These are phyloP conservation scores for Hydropotes inermis DNA, from an alignment of 2,113 vertebrate genomes.

Conservation along the genomic window DNA sequence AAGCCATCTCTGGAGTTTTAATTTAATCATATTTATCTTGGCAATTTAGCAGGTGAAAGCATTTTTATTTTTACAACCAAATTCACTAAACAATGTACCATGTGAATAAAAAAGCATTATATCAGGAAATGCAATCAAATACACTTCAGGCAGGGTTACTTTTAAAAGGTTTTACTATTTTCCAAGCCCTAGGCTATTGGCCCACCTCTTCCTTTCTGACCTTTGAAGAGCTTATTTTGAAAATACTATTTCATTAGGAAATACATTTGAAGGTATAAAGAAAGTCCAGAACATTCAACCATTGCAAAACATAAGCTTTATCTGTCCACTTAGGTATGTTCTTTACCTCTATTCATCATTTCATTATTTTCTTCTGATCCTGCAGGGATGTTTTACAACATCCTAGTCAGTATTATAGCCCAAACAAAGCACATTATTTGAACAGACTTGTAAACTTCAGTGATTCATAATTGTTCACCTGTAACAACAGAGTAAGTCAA, in stretches of 20 bases:
- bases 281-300: background rate
- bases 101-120: background rate
- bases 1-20: background rate
- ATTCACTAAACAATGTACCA: background rate
- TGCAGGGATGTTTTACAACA: background rate
- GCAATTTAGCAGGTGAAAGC: background rate
- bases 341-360: background rate
- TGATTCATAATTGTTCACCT: background rate
- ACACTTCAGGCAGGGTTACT: background rate
- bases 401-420: background rate
- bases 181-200: background rate
- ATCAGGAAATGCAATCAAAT: background rate
- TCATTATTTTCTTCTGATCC: background rate
- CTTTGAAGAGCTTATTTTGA: conserved; percentile 2
- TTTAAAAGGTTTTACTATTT: conserved; percentile 4
- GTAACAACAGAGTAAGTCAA: background rate
- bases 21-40: background rate
- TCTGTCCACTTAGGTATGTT: background rate
- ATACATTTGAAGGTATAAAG: background rate
- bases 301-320: background rate
- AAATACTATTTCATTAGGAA: background rate
- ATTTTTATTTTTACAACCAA: background rate
- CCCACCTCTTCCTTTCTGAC: background rate
- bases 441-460: background rate
- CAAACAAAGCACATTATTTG: background rate